phyloP scores from a whole-genome alignment of 1,140 invertebrate species.

The Polypedilum vanderplanki region DNA sequence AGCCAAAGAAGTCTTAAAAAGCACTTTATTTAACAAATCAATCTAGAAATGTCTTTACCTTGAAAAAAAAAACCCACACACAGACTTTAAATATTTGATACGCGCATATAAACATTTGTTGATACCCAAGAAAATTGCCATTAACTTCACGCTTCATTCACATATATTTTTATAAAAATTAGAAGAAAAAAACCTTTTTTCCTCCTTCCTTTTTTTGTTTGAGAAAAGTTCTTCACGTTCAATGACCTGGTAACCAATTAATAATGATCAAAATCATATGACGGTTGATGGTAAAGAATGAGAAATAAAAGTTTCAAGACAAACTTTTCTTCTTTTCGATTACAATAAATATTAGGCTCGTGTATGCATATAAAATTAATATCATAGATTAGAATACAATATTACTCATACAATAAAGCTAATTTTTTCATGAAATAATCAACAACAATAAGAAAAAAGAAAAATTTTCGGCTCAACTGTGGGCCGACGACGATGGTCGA shows the following conservation, averaged over 20 bases:
- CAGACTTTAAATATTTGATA: no score
- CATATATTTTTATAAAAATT: background rate
- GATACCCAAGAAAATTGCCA: no score
- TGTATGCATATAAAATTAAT: no score
- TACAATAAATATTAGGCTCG: no score
- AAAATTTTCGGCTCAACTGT: background rate
- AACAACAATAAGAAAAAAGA: background rate
- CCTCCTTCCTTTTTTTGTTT: background rate
- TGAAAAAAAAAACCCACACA: no score
- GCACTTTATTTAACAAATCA: no score
- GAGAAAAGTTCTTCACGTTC: background rate
- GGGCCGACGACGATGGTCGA: background rate
- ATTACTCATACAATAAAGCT: no score
- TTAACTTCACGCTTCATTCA: background rate
- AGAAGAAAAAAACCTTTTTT: background rate
- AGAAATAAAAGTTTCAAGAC: conserved; percentile 2
- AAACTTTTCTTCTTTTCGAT: background rate
- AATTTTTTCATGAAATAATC: no score
- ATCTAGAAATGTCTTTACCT: no score
- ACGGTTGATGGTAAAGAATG: background rate
- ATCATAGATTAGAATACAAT: no score
- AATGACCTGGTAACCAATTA: background rate
- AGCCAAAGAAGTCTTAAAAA: no score
- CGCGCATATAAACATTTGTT: no score
- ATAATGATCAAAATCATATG: conserved; percentile 27